Evolutionary conservation across 2,113 vertebrate species (phyloP).

Genomic region (Zosterops lateralis): DNA sequence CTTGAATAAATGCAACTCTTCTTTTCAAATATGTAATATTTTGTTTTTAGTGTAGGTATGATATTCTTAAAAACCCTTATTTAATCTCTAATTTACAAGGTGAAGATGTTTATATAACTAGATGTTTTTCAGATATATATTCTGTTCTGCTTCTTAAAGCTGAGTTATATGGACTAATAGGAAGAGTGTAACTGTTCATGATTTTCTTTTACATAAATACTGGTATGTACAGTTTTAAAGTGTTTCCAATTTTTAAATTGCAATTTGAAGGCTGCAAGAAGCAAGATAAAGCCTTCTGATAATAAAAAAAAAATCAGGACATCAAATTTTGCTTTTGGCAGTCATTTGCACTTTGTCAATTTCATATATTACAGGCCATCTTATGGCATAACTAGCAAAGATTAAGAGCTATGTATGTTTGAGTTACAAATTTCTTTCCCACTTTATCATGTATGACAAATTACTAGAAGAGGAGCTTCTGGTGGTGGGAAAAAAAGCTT

Average conservation of each 20-base stretch:
- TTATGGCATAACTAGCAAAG: background rate
- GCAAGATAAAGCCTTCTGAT: background rate
- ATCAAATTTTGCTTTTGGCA: slow-evolving; percentile 21
- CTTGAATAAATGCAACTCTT: slow-evolving; percentile 27
- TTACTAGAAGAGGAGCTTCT: background rate
- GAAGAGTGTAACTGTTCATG: slow-evolving; percentile 11
- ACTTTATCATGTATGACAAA: background rate
- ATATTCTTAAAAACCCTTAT: slow-evolving; percentile 37
- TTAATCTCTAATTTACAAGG: slow-evolving; percentile 50
- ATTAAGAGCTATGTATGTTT: background rate
- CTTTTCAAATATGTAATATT: background rate
- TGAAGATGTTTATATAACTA: slow-evolving; percentile 52
- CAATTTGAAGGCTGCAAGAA: slow-evolving; percentile 14
- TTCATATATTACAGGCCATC: background rate
- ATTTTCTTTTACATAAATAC: slow-evolving; percentile 13
- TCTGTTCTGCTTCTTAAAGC: slow-evolving; percentile 34
- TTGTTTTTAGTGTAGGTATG: background rate
- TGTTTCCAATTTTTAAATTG: background rate
- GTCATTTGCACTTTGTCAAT: slow-evolving; percentile 44
- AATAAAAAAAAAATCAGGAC: background rate
- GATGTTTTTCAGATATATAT: slow-evolving; percentile 41
- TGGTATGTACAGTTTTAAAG: slow-evolving; percentile 5
- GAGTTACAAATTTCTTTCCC: background rate
- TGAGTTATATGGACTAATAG: slow-evolving; percentile 5
- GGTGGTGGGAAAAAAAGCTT: background rate